Evolutionary conservation across 2,888 invertebrate genomes (phyloP).

Genomic region (Oligia fasciuncula): DNA sequence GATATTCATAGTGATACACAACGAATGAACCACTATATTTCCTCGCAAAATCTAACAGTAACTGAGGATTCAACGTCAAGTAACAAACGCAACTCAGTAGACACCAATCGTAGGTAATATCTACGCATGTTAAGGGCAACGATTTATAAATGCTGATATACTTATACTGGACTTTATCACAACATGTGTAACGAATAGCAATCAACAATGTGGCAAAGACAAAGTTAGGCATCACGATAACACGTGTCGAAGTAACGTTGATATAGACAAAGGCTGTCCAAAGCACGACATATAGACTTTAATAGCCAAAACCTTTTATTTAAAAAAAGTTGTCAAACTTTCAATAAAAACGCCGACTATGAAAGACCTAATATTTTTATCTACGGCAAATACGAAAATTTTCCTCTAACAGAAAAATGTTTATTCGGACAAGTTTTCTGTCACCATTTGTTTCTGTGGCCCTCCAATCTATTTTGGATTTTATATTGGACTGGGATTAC

Average conservation of each 20-base stretch:
- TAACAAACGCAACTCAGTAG: not conserved
- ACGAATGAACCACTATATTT: not conserved
- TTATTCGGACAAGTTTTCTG: no score
- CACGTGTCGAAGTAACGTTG: slow-evolving; percentile 24
- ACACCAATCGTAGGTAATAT: not conserved
- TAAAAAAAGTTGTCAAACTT: no score
- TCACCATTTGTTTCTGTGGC: no score
- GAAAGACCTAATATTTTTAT: no score
- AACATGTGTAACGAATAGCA: slow-evolving; percentile 12
- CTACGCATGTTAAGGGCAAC: slow-evolving; percentile 19
- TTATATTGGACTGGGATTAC: no score
- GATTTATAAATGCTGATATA: slow-evolving; percentile 1
- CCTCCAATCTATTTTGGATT: no score
- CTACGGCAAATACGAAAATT: no score
- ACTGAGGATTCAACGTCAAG: not conserved
- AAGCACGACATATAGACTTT: no score
- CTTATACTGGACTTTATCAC: slow-evolving; percentile 41
- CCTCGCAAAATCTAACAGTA: not conserved
- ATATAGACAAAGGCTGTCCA: not conserved
- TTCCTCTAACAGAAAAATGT: no score
- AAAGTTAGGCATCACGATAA: not conserved
- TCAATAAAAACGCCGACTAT: no score
- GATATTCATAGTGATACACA: not conserved
- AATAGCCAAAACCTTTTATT: no score
- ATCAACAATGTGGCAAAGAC: slow-evolving; percentile 14